Conservation (phyloP, 2,888 invertebrate genomes). For the Theodoxus fluviatilis region DNA sequence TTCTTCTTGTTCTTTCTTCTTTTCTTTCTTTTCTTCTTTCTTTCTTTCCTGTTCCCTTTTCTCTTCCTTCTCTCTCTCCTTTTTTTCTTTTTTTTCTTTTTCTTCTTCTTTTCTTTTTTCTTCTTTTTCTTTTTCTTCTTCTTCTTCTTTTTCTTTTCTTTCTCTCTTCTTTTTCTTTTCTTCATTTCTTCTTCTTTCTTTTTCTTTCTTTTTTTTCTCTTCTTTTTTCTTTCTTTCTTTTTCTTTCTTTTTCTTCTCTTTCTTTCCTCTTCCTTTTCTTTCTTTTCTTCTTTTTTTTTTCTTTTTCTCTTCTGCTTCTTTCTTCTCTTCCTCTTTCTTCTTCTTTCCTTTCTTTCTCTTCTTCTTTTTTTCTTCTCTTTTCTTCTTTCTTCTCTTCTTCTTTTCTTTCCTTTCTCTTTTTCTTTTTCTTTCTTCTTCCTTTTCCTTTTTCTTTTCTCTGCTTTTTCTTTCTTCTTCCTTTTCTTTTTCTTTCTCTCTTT, state of each 20-base stretch:
- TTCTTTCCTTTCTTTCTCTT: background rate
- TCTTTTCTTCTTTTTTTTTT: background rate
- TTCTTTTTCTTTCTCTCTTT: background rate
- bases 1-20: background rate
- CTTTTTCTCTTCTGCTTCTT: background rate
- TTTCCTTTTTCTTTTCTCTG: background rate
- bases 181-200: background rate
- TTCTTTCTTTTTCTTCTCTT: background rate
- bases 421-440: background rate
- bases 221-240: background rate
- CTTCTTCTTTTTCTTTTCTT: background rate
- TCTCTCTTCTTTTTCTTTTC: background rate
- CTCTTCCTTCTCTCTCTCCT: too few species aligned
- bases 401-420: background rate
- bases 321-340: background rate
- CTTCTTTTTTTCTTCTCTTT: background rate
- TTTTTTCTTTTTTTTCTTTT: too few species aligned
- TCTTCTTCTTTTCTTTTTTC: conserved; percentile 1
- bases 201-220: background rate
- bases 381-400: background rate
- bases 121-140: background rate
- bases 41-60: background rate
- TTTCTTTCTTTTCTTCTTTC: background rate
- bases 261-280: background rate
- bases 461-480: background rate